Conservation (phyloP, 2,888 invertebrate species). For the Nesidiocoris tenuis region DNA sequence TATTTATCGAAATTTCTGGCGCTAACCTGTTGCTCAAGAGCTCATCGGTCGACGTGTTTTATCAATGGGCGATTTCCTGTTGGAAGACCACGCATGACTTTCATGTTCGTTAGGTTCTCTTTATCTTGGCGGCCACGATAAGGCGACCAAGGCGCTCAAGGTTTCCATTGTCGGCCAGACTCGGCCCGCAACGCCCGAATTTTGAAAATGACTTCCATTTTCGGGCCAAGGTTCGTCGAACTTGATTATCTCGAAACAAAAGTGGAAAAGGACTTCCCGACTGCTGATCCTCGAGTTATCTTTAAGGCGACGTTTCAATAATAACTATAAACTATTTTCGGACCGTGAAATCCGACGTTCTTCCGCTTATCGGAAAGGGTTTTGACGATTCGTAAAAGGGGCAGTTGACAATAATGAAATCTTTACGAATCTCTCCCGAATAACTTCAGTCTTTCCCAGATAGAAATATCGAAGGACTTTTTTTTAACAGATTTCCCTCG, state of each 20-base stretch:
- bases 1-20: too few relatives aligned
- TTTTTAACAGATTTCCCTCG: too few relatives aligned
- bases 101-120: neutral
- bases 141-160: neutral
- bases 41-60: neutral
- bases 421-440: too few relatives aligned
- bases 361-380: neutral
- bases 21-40: neutral
- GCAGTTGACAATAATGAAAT: too few relatives aligned
- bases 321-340: neutral
- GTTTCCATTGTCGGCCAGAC: neutral
- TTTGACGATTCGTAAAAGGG: neutral
- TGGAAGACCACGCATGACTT: neutral
- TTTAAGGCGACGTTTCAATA: neutral
- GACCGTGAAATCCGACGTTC: too few relatives aligned
- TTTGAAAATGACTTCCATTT: neutral
- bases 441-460: too few relatives aligned
- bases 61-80: neutral
- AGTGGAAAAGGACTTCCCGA: neutral
- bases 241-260: neutral
- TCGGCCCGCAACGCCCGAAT: neutral
- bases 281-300: neutral
- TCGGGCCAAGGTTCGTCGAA: neutral
- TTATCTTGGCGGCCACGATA: neutral
- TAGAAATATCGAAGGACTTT: too few relatives aligned